Evolutionary conservation across 2,797 vertebrate species (phyloP).

Genomic region (Eremophila alpestris): DNA sequence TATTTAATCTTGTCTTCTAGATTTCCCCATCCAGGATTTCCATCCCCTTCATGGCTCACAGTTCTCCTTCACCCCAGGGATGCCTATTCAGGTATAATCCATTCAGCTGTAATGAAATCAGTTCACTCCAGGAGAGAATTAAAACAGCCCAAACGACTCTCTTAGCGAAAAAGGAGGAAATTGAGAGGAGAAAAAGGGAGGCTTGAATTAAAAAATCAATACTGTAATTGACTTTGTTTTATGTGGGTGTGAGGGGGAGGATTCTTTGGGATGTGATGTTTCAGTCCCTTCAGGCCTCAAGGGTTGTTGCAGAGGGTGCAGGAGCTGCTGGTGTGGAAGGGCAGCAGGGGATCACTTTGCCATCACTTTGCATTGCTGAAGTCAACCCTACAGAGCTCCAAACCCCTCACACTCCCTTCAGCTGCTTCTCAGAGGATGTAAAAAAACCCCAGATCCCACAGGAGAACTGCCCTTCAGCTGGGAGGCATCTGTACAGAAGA

Average conservation of each 20-base stretch:
- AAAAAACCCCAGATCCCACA: neutral
- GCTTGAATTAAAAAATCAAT: neutral
- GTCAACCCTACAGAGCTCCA: neutral
- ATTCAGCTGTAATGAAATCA: neutral
- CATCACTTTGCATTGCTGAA: neutral
- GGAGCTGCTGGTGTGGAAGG: neutral
- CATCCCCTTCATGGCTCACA: neutral
- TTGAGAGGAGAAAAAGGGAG: neutral
- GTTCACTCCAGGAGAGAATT: neutral
- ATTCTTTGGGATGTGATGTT: neutral
- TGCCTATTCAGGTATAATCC: neutral
- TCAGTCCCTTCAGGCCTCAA: neutral
- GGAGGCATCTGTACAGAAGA: neutral
- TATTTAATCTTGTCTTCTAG: neutral
- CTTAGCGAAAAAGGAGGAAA: neutral
- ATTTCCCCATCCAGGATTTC: neutral
- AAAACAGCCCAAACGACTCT: neutral
- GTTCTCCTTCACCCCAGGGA: neutral
- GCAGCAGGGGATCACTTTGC: neutral
- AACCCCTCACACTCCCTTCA: neutral
- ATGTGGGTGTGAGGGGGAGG: neutral
- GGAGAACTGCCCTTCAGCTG: neutral
- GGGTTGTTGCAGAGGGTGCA: neutral
- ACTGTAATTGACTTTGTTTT: neutral
- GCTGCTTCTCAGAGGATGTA: neutral